phyloP scores from a whole-genome alignment of 1,140 invertebrate genomes.

The Palaemon carinicauda region DNA sequence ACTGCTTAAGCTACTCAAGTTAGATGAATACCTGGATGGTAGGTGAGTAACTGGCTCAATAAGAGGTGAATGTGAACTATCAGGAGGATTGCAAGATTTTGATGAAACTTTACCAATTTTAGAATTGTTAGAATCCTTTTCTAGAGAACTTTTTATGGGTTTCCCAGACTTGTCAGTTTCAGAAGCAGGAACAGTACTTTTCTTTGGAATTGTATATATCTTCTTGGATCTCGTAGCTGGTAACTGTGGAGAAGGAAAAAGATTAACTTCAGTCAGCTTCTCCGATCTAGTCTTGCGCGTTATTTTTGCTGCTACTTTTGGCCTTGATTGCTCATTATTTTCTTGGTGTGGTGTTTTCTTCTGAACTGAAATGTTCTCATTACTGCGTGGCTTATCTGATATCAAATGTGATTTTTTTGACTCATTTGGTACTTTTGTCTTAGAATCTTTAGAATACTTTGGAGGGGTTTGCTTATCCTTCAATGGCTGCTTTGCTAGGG shows the following conservation, averaged over 20 bases:
- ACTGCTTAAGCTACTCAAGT: too few relatives aligned
- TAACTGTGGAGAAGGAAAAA: conserved; percentile 20
- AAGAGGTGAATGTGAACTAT: too few relatives aligned
- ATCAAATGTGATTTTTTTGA: conserved; percentile 9
- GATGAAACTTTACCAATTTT: too few relatives aligned
- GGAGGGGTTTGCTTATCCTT: conserved; percentile 15
- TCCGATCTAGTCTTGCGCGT: conserved; percentile 43
- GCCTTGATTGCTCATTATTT: background rate
- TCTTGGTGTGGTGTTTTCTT: background rate
- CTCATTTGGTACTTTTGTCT: background rate
- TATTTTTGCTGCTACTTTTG: conserved; percentile 51
- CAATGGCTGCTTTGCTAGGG: background rate
- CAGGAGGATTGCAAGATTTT: too few relatives aligned
- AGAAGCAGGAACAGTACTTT: background rate
- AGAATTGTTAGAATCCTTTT: background rate
- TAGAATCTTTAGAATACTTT: background rate
- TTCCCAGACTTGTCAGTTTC: background rate
- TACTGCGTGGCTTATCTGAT: background rate
- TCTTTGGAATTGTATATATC: conserved; percentile 37
- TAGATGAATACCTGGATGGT: too few relatives aligned
- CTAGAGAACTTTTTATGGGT: background rate
- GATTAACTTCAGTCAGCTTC: conserved; percentile 41
- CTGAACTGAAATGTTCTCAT: conserved; percentile 52
- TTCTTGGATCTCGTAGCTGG: background rate
- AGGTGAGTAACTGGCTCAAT: too few relatives aligned